Evolutionary conservation across 2,888 invertebrate species (phyloP), one percentile per base, ranked within the genome.

Genomic region (Stenolophus ochropezus): DNA sequence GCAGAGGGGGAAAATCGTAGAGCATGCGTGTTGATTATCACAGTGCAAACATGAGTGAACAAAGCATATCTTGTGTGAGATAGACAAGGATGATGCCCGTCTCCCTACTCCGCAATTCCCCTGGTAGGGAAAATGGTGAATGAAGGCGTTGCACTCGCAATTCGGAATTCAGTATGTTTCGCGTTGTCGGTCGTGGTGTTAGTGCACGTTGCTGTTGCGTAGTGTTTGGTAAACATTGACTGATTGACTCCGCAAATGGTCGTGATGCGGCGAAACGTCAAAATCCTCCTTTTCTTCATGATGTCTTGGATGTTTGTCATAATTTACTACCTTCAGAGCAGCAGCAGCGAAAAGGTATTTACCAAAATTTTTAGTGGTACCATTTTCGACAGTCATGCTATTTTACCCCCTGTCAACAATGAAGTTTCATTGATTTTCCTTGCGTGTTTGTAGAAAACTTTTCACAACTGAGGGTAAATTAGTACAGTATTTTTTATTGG

Each of bases 271-370:
- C 91, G 92, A 84, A 93, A 93, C 89, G 90, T 92, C 85, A 93
- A 92, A 89, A 90, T 92, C 86, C 89, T 92, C 86, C 88, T 92
- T 84, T 88, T 92, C 83, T 91, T 92, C 86, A 92, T 92, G 85
- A 90, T 91, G 88, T 91, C 91, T 84, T 93, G 93, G 93, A 92
- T 92, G 91, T 92, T 92, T 88, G 92, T 91, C 85, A 91, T 92
- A 87, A 90, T 93, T 89, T 93, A 92, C 89, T 92, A 92, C 87
- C 90, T 92, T 83, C 92, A 92, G 88, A 90, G 91, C 81, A 90
- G 91, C 83, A 89, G 90, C 85, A 91, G 91, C 85, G 89, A 88
- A 82, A 92, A 92, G 91, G 92, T 92, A 88, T 33, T 25, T 73
- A 42, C 4, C 11, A 49, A 61, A 81, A 61, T 53, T 56, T n/a